A percentile compares a stretch with the other conserved stretches of the same genome.
Evolutionary conservation across 2,113 vertebrate genomes (phyloP).

Genomic region (Proterorhinus semilunaris): DNA sequence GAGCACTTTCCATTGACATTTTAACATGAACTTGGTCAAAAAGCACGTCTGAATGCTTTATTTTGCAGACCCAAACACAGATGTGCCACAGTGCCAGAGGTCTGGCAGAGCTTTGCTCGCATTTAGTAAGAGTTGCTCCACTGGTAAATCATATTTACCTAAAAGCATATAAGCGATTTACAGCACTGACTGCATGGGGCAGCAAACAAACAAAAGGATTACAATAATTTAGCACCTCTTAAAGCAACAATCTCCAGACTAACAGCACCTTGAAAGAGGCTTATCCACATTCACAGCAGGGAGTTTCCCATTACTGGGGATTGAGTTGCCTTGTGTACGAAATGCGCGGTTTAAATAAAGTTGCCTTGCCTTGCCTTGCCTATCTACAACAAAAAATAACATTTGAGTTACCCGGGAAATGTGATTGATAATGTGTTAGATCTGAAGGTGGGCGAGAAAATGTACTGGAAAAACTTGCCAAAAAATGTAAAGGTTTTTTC

Average conservation of each 20-base stretch:
- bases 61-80: slow-evolving; percentile 13
- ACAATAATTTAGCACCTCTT: slow-evolving; percentile 34
- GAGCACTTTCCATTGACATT: slow-evolving; percentile 31
- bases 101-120: slow-evolving; percentile 11
- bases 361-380: no score
- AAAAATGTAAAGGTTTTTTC: no score
- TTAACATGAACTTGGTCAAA: slow-evolving; percentile 23
- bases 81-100: slow-evolving; percentile 1
- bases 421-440: no score
- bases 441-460: no score
- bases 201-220: slow-evolving; percentile 22
- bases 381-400: no score
- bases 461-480: no score
- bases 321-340: no score
- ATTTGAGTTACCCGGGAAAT: no score
- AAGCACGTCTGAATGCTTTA: slow-evolving; percentile 1
- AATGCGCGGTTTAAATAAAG: no score
- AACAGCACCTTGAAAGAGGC: slow-evolving; percentile 20
- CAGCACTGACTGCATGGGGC: slow-evolving; percentile 2
- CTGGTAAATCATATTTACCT: not conserved
- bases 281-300: slow-evolving; percentile 50
- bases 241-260: slow-evolving; percentile 15
- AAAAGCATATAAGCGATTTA: not conserved
- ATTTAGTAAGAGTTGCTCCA: not conserved
- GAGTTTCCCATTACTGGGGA: slow-evolving; percentile 22